Conservation (phyloP, 2,888 invertebrate genomes). For the Platynereis dumerilii region DNA sequence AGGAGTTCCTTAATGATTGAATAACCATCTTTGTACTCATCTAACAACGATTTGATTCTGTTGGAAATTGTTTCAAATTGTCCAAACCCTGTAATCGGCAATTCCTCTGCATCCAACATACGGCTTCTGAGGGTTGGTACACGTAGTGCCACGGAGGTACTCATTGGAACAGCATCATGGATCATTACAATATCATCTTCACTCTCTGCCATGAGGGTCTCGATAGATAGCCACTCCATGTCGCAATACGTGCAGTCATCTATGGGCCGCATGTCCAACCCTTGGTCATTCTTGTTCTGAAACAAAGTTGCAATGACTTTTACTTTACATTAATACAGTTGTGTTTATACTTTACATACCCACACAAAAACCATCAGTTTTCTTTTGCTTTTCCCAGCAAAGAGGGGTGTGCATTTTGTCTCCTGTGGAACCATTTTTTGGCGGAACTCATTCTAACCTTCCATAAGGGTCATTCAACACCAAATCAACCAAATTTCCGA, state of each 20-base stretch:
- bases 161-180: constrained; percentile 41
- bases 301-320: too few species aligned
- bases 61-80: constrained; percentile 49
- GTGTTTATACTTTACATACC: too few species aligned
- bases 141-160: constrained; percentile 42
- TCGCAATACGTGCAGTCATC: constrained; percentile 41
- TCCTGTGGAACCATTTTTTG: too few species aligned
- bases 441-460: too few species aligned
- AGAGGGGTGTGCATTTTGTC: too few species aligned
- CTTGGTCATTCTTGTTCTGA: not conserved
- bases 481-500: too few species aligned
- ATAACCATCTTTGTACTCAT: constrained; percentile 52
- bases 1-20: constrained; percentile 53
- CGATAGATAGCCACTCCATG: constrained; percentile 39
- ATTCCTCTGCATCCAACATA: constrained; percentile 43
- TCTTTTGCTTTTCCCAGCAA: too few species aligned
- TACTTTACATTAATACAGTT: too few species aligned
- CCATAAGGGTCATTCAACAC: too few species aligned
- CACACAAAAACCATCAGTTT: too few species aligned
- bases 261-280: constrained; percentile 30
- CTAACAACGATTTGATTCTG: constrained; percentile 43
- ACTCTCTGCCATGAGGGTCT: constrained; percentile 34
- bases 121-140: constrained; percentile 45
- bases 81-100: constrained; percentile 42
- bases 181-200: constrained; percentile 41